Evolutionary conservation across 2,113 vertebrate species (phyloP), one percentile per base, ranked within the genome.

Genomic region (Prionailurus bengalensis): DNA sequence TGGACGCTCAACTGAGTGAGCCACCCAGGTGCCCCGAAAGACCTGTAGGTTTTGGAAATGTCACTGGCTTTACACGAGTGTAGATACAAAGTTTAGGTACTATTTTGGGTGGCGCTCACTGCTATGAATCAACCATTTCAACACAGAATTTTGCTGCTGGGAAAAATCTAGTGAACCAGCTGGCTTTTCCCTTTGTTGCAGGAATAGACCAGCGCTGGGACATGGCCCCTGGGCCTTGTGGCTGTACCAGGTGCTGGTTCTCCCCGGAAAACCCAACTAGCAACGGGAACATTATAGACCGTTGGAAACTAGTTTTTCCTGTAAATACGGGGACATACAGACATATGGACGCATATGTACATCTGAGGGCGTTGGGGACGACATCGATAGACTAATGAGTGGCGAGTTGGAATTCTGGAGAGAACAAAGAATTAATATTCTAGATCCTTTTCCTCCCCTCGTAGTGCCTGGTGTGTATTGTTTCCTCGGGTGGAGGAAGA

Each of bases 41-140:
- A 71, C 68, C 68, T 11, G 68, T 80, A 13, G 51, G 51, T 71
- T 71, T 63, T 33, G 84, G 33, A 5, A 51, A 51, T 14, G 25
- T 14, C 8, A 33, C 1, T 3, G 10, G 5, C 39, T 10, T 11
- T 11, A 5, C 2, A 1, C 15, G 16, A 11, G 42, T 4, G 8
- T 36, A 45, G 29, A 25, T 2, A 63, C 14, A 2, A 74, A 27
- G 25, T 4, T 1, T 15, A 10, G 19, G 27, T 9, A 7, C 51
- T 63, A 14, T 61, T 25, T 58, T 33, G 19, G n/a, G 29, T 33
- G 39, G 19, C 2, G 0, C 19, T 21, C 8, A 16, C 45, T 31
- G 16, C 1, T 45, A 2, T 25, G 33, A 39, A 11, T 48, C 16
- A 31, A 27, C 17, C 12, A 31, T 39, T 65, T 33, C 42, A 33